These are phyloP conservation scores for Stichopus chloronotus DNA, from an alignment of 35 echinoderm and acorn worm species.

Conservation along the genomic window DNA sequence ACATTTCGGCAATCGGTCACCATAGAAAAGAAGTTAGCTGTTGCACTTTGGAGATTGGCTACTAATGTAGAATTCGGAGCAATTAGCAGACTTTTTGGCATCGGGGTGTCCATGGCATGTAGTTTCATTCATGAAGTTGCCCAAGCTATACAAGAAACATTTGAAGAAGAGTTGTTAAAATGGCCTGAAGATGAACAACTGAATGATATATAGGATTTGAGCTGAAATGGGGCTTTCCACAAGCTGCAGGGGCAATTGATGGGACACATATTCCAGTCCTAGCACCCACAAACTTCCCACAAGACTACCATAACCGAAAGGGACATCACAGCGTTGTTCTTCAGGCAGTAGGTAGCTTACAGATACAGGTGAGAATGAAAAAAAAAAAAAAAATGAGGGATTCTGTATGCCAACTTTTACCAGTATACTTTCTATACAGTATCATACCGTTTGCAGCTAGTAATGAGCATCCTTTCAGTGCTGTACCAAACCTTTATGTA, in stretches of 20 bases:
- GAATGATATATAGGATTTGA: constrained; percentile 55
- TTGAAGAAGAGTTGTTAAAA: constrained; percentile 35
- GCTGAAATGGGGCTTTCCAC: constrained; percentile 42
- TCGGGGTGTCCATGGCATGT: no score
- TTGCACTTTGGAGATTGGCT: no score
- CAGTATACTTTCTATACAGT: constrained; percentile 19
- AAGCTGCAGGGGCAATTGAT: constrained; percentile 58
- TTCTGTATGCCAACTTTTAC: constrained; percentile 14
- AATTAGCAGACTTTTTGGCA: no score
- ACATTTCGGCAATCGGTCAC: no score
- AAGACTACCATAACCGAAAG: constrained; percentile 62
- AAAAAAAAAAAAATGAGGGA: background rate
- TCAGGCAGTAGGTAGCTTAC: constrained; percentile 38
- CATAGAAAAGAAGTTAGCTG: no score
- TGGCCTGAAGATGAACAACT: constrained; percentile 2
- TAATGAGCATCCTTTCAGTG: background rate
- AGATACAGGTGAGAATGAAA: constrained; percentile 31
- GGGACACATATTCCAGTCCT: constrained; percentile 62
- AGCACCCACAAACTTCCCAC: constrained; percentile 32
- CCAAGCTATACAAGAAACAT: no score
- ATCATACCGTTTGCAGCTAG: constrained; percentile 8
- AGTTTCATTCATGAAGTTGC: constrained; percentile 27
- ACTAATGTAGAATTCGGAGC: no score
- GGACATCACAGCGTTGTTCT: constrained; percentile 30
- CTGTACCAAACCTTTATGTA: no score